Evolutionary conservation across 2,113 vertebrate genomes (phyloP).

Genomic region (Nothobranchius kuhntae): DNA sequence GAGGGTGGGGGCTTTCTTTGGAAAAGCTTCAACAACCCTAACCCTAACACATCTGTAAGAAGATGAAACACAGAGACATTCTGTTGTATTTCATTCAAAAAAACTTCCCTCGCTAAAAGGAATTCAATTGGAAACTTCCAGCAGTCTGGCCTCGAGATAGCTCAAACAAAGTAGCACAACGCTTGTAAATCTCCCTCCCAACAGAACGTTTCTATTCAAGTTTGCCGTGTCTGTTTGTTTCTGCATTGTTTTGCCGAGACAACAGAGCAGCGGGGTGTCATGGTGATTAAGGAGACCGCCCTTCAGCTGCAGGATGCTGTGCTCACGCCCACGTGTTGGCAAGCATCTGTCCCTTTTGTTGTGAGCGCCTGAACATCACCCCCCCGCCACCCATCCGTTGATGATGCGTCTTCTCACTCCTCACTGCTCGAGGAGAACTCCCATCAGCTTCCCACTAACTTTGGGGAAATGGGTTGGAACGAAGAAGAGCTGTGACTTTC

Average conservation of each 20-base stretch:
- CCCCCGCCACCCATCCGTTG: neutral
- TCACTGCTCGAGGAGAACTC: conserved; percentile 25
- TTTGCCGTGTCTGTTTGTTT: conserved; percentile 47
- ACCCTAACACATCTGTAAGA: neutral
- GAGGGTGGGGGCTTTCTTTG: too few relatives aligned
- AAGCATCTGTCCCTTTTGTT: conserved; percentile 50
- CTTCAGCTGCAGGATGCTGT: conserved; percentile 46
- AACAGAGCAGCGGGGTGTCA: conserved; percentile 51
- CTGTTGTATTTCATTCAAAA: too few relatives aligned
- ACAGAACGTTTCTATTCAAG: conserved; percentile 51
- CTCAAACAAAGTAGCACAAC: conserved; percentile 8
- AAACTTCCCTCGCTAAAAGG: too few relatives aligned
- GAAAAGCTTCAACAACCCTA: too few relatives aligned
- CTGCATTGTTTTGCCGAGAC: conserved; percentile 45
- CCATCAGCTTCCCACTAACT: conserved; percentile 10
- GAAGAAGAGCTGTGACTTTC: neutral
- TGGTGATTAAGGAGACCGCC: conserved; percentile 63
- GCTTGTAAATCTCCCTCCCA: conserved; percentile 41
- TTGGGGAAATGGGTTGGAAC: conserved; percentile 17
- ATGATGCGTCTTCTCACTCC: conserved; percentile 15
- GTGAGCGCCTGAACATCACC: neutral
- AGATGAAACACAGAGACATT: too few relatives aligned
- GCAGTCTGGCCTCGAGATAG: neutral
- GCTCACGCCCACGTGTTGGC: conserved; percentile 47
- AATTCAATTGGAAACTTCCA: too few relatives aligned